phyloP scores from a whole-genome alignment of 2,888 invertebrate genomes.

The Callyntrura guangdongensis region DNA sequence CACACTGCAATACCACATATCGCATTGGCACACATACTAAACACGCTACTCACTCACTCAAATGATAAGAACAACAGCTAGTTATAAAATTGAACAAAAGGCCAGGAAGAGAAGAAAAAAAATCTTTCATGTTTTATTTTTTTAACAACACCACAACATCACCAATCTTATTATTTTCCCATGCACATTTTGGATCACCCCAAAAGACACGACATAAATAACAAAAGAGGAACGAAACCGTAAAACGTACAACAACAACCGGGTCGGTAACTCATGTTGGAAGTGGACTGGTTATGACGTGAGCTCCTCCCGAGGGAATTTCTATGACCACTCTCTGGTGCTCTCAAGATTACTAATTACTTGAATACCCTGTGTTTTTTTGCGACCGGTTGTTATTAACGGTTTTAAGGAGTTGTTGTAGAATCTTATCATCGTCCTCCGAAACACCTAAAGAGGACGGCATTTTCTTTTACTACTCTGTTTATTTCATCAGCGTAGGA shows the following conservation, averaged over 20 bases:
- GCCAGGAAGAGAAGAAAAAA: not conserved
- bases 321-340: not conserved
- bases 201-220: not conserved
- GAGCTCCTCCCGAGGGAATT: not conserved
- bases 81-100: not conserved
- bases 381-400: too few relatives aligned
- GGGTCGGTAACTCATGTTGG: not conserved
- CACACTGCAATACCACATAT: too few relatives aligned
- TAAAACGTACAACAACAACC: not conserved
- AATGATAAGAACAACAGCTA: not conserved
- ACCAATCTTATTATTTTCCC: not conserved
- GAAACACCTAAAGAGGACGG: too few relatives aligned
- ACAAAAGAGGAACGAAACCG: not conserved
- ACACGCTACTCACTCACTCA: not conserved
- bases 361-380: too few relatives aligned
- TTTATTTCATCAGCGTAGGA: not conserved
- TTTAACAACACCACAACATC: not conserved
- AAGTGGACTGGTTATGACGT: not conserved
- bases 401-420: too few relatives aligned
- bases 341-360: too few relatives aligned
- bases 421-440: not conserved
- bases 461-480: not conserved
- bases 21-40: not conserved
- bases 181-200: not conserved
- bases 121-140: constrained; percentile 16